Evolutionary conservation across 2,797 vertebrate species (phyloP).

Genomic region (Xerus rutilus): DNA sequence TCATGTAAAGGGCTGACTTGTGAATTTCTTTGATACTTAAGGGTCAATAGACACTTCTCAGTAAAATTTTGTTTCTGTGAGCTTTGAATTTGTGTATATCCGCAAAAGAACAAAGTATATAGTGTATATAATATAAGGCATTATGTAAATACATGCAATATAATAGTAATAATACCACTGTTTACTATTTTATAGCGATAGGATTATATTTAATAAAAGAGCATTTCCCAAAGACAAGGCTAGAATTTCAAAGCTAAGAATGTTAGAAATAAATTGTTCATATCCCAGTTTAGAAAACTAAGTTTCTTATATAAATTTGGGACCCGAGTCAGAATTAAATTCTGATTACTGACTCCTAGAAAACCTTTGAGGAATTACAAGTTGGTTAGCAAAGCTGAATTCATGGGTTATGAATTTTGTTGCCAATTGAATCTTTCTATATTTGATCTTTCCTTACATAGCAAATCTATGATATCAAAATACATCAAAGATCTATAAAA

Average conservation of each 20-base stretch:
- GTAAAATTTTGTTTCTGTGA: not conserved
- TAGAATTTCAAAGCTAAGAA: constrained; percentile 25
- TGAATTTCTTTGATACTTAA: not conserved
- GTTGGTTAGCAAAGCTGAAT: not conserved
- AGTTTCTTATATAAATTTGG: constrained; percentile 36
- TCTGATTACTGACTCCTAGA: not conserved
- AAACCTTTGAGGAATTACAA: constrained; percentile 41
- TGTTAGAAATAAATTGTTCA: not conserved
- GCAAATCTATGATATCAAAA: constrained; percentile 94
- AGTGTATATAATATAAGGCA: not conserved
- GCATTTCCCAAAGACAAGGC: not conserved
- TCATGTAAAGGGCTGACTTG: not conserved
- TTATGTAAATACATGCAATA: not conserved
- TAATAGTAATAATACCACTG: not conserved
- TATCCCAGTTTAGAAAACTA: not conserved
- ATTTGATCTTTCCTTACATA: constrained; percentile 88
- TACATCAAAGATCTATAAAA: constrained; percentile 92
- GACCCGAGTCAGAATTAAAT: not conserved
- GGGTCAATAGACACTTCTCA: not conserved
- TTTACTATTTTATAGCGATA: not conserved
- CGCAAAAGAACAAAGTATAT: not conserved
- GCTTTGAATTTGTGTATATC: not conserved
- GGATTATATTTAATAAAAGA: not conserved
- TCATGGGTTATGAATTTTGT: not conserved
- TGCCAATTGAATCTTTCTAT: constrained; percentile 8